phyloP scores from a whole-genome alignment of 2,888 invertebrate genomes.

The Nudaria mundana region DNA sequence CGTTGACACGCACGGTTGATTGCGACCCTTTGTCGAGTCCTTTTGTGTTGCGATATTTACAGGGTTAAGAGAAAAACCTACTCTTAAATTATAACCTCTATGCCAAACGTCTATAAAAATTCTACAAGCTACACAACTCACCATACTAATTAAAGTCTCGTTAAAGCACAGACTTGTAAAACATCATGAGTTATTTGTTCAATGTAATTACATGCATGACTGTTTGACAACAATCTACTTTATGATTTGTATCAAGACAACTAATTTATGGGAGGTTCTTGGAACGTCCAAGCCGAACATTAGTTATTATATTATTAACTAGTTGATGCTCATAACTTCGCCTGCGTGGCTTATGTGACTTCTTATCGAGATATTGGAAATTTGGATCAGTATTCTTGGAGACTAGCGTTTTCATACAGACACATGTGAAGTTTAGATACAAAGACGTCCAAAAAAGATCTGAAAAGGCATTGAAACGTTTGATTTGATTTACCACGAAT shows the following conservation, averaged over 20 bases:
- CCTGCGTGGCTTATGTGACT: too few species aligned
- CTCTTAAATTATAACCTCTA: conserved; percentile 4
- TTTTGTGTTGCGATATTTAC: conserved; percentile 10
- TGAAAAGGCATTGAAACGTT: too few species aligned
- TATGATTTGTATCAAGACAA: conserved; percentile 13
- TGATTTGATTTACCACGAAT: too few species aligned
- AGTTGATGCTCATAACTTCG: too few species aligned
- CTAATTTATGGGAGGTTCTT: conserved; percentile 14
- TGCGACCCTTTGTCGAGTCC: conserved; percentile 16
- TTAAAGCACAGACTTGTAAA: conserved; percentile 26
- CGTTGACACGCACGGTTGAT: conserved; percentile 43
- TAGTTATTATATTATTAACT: too few species aligned
- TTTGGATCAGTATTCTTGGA: too few species aligned
- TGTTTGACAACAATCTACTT: conserved; percentile 19
- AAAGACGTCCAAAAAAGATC: too few species aligned
- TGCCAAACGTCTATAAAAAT: conserved; percentile 9
- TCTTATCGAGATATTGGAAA: too few species aligned
- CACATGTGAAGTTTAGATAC: too few species aligned
- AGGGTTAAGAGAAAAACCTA: conserved; percentile 7
- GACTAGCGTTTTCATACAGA: too few species aligned
- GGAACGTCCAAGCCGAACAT: too few species aligned
- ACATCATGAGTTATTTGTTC: conserved; percentile 17
- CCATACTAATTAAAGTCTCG: conserved; percentile 18
- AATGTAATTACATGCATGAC: conserved; percentile 17
- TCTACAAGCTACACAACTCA: conserved; percentile 12